Base-by-base conservation (phyloP, 2,888 invertebrate species). In the Mythimna albipuncta region DNA sequence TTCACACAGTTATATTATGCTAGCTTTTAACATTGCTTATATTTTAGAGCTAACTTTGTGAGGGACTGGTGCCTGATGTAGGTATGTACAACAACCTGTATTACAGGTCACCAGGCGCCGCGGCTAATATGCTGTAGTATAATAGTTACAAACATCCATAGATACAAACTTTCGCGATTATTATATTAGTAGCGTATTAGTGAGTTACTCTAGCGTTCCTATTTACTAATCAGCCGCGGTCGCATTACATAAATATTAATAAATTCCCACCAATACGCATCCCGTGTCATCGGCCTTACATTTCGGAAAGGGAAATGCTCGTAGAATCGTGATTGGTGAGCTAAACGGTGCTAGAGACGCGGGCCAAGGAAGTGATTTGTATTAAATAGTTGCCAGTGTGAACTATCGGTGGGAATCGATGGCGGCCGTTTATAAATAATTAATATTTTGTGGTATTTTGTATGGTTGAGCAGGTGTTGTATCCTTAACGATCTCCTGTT, bases 271-370 rank as follows among this genome's bases (percentile, higher is more conserved):
- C 68, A 67, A 68, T 72, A 64, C 26, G 75, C 88, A 86, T 91
- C 91, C 91, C 88, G 91, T 88, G 88, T 88, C 91, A 88, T 86
- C 89, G 89, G 84, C 90, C 91, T 84, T 64, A 77, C 72, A 79
- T 85, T 88, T 89, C 83, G 89, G 88, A 88, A 89, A 85, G 86
- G 90, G 89, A 90, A 91, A 90, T 89, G 86, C 83, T 85, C 85
- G 83, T 87, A 87, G 82, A 82, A 63, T 81, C 91, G 91, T 91
- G 91, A 89, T 84, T 77, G 61, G 89, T 74, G 68, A 84, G 63
- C 85, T 84, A 88, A 91, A 84, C 82, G 81, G 68, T 65, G 68
- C 75, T 83, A 81, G 81, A 82, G 69, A 77, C 79, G 69, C 79
- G 69, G 63, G 63, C 65, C 64, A 67, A 83, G 89, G 89, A 89